phyloP scores from a whole-genome alignment of 2,797 vertebrate genomes.

The Mastacembelus armatus region DNA sequence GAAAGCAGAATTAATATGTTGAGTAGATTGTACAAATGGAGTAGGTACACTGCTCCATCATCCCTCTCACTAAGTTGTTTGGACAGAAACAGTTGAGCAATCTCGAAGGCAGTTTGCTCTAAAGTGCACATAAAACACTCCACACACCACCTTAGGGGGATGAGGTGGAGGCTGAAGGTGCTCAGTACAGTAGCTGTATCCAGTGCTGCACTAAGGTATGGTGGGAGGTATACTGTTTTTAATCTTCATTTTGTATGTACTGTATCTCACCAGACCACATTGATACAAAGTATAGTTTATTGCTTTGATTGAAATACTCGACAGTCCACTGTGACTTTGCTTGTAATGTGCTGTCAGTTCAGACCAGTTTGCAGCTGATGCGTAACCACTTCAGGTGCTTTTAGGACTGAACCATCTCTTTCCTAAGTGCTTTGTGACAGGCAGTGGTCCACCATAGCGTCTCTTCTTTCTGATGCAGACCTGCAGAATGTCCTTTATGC shows the following conservation, averaged over 20 bases:
- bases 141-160: slow-evolving; percentile 50
- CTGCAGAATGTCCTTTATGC: slow-evolving; percentile 8
- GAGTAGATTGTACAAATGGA: slow-evolving; percentile 7
- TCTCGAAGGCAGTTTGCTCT: slow-evolving; percentile 54
- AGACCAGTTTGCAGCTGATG: slow-evolving; percentile 3
- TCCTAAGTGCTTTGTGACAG: neutral
- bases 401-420: neutral
- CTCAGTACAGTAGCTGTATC: slow-evolving; percentile 39
- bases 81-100: slow-evolving; percentile 51
- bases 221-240: slow-evolving; percentile 42
- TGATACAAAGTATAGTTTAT: slow-evolving; percentile 22
- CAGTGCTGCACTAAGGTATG: slow-evolving; percentile 48
- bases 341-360: slow-evolving; percentile 21
- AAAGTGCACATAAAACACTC: slow-evolving; percentile 59
- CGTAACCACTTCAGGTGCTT: slow-evolving; percentile 3
- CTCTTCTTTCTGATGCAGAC: slow-evolving; percentile 17
- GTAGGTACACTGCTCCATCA: slow-evolving; percentile 28
- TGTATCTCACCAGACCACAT: slow-evolving; percentile 43
- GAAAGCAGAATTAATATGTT: slow-evolving; percentile 9
- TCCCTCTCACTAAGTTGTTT: slow-evolving; percentile 25
- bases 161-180: slow-evolving; percentile 57
- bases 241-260: slow-evolving; percentile 36
- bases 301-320: slow-evolving; percentile 27
- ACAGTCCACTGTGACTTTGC: slow-evolving; percentile 18
- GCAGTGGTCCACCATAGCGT: neutral